Base-by-base conservation (phyloP, 1,140 invertebrate genomes). In the Aradophagus sp. region DNA sequence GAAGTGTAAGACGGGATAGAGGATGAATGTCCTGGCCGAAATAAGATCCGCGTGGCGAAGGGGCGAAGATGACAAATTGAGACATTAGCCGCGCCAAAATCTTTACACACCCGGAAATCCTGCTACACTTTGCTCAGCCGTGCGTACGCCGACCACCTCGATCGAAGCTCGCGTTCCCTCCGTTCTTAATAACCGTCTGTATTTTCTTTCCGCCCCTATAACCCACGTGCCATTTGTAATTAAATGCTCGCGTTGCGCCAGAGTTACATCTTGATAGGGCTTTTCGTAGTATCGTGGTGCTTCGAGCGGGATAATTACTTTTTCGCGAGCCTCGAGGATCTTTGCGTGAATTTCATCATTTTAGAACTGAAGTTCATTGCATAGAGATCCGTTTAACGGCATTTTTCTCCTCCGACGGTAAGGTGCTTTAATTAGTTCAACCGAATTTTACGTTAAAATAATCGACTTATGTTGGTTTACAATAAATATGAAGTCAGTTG, bases 51-150 rank as follows among this genome's bases (percentile, higher is more conserved):
- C 11, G 23, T 48, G 17, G 29, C 13, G 26, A 67, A 72, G 61
- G 72, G 55, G 72, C 68, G 72, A 74, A 73, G 72, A 76, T 76
- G 68, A 76, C 71, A 76, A 76, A 76, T 76, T 71, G 71, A 74
- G 62, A 76, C 67, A 76, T 76, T 76, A 71, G 63, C 62, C 23
- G 55, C 44, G 55, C n/a, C 68, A 62, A 62, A 73, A 68, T 67
- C 71, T 58, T 75, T 45, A 58, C 42, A 53, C 55, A 8, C 23
- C 16, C 39, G 20, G 20, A 55, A 62, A 59, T 59, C 55, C 20
- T 47, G 11, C 23, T 47, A 47, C 45, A 53, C 53, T 59, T 48
- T 39, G 58, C 31, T 53, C 44, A 58, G 32, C 48, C 41, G 55
- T 45, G 66, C 56, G 36, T 48, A 47, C 55, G 12, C 39, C 20